Evolutionary conservation across 2,113 vertebrate species (phyloP), one percentile per base, ranked within the genome.

Genomic region (Pungitius pungitius): DNA sequence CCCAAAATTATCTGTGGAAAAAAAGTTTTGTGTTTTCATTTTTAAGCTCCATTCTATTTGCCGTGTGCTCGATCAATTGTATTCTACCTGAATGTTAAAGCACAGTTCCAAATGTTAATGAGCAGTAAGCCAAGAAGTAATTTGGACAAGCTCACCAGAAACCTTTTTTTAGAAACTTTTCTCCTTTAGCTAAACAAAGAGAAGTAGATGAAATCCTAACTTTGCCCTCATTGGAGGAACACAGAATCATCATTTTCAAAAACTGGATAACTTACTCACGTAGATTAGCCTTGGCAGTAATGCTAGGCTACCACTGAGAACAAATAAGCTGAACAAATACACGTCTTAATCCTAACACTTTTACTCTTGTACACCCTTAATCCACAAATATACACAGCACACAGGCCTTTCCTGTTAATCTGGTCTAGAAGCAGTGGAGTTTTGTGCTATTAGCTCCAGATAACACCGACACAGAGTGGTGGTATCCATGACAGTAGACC

Each of bases 61-160:
- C 35, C 65, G 27, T 26, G 8, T 75, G 65, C 68, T 75, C 62
- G 12, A 83, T 79, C 45, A 65, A 54, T 81, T 49, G n/a, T 51
- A 69, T 82, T 84, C 69, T 27, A 76, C 59, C 68, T 0, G 54
- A 84, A 54, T 65, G 58, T 67, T 78, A 55, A 73, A 77, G 73
- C 58, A 72, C 64, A 75, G 45, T 54, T n/a, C 27, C 57, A 55
- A 45, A 20, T 84, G 54, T 69, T 85, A 85, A 87, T 80, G 78
- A 85, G 70, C 14, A 67, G 58, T 80, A 81, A 87, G 64, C 63
- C 84, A 86, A 80, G 84, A 78, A 87, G 74, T 62, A 84, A 85
- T 74, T 76, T 83, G 47, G 73, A 80, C 0, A 43, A 80, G 84
- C 70, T 81, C 75, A 85, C 80, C 80, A 85, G 81, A 85, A 51